A percentile compares a stretch with the other conserved stretches of the same genome.
Evolutionary conservation across 2,113 vertebrate genomes (phyloP).

Genomic region (Accipiter virgatus): DNA sequence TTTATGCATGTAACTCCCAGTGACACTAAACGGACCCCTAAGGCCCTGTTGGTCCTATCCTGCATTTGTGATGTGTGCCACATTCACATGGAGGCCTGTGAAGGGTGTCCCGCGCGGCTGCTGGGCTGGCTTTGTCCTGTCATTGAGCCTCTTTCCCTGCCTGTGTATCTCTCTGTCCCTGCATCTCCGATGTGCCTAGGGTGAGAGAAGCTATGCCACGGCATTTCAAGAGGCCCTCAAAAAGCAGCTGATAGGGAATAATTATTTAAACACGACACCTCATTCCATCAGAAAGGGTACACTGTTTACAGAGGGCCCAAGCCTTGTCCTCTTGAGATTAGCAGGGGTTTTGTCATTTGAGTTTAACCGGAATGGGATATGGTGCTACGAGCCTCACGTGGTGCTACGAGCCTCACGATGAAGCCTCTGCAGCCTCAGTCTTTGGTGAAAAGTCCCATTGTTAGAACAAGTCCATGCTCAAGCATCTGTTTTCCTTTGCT

Average conservation of each 20-base stretch:
- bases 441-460: not conserved
- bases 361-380: not conserved
- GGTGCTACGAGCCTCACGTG: not conserved
- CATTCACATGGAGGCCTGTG: accelerated
- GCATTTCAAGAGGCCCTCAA: not conserved
- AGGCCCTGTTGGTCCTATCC: not conserved
- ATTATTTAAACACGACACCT: conserved; percentile 38
- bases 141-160: not conserved
- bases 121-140: not conserved
- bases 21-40: conserved; percentile 10
- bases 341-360: not conserved
- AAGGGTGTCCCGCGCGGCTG: not conserved
- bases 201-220: not conserved
- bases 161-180: not conserved
- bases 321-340: not conserved
- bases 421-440: not conserved
- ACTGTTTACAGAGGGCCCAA: not conserved
- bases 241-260: conserved; percentile 19
- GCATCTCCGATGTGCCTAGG: not conserved
- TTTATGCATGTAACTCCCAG: conserved; percentile 46
- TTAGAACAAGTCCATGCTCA: not conserved
- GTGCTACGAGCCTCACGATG: not conserved
- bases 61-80: not conserved
- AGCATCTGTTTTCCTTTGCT: not conserved
- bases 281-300: not conserved